Evolutionary conservation across 2,113 vertebrate genomes (phyloP).

Genomic region (Polyodon spathula): DNA sequence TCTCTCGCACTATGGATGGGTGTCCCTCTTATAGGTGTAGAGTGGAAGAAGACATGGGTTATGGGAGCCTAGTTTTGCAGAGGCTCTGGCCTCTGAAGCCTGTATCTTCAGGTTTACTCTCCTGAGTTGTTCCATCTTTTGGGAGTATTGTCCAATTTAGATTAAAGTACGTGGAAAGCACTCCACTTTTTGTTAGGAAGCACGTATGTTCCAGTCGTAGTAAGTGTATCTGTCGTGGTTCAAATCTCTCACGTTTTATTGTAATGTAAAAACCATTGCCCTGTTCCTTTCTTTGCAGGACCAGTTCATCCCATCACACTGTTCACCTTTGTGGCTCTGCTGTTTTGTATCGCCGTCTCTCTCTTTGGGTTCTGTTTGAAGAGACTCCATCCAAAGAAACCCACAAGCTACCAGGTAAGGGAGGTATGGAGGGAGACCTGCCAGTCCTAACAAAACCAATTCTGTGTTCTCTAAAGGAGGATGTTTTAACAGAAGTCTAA

Average conservation of each 20-base stretch:
- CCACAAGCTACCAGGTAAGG: slow-evolving; percentile 72
- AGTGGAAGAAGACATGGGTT: too few species aligned
- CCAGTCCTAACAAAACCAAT: too few species aligned
- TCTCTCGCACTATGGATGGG: too few species aligned
- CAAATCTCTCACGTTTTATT: neutral
- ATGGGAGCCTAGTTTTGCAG: too few species aligned
- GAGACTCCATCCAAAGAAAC: slow-evolving; percentile 63
- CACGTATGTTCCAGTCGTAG: too few species aligned
- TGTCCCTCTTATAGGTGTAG: too few species aligned
- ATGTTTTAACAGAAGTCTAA: too few species aligned
- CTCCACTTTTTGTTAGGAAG: slow-evolving; percentile 12
- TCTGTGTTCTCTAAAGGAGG: too few species aligned
- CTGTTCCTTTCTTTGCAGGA: slow-evolving; percentile 51
- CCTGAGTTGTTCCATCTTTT: too few species aligned
- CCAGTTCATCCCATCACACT: slow-evolving; percentile 70
- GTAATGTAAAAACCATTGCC: neutral
- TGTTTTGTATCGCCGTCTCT: slow-evolving; percentile 62
- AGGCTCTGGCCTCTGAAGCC: too few species aligned
- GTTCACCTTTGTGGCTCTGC: slow-evolving; percentile 69
- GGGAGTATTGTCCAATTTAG: too few species aligned
- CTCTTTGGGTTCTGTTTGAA: slow-evolving; percentile 70
- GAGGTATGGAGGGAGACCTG: neutral
- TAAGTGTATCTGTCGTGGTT: neutral
- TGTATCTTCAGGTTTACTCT: too few species aligned
- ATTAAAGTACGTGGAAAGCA: neutral